Conservation (phyloP, 2,113 vertebrate genomes). For the Lasiurus cinereus region DNA sequence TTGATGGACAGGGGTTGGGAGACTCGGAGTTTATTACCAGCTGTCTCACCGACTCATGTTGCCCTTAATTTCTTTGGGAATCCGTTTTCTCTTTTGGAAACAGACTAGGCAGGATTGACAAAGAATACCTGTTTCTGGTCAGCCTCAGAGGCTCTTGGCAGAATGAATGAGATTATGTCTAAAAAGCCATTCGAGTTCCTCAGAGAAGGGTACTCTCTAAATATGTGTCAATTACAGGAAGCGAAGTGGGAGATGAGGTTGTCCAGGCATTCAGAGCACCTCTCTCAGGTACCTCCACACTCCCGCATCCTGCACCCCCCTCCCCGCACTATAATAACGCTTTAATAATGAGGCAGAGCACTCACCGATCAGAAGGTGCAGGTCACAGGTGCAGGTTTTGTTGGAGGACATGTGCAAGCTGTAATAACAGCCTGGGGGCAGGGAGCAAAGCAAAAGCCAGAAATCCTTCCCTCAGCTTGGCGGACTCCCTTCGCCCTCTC, state of each 20-base stretch:
- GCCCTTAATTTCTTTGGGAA: neutral
- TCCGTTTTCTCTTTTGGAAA: neutral
- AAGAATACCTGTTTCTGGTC: neutral
- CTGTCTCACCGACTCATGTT: fast-evolving
- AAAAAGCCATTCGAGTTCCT: neutral
- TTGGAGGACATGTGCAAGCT: neutral
- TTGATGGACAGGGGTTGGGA: fast-evolving
- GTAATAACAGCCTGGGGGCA: constrained; percentile 48
- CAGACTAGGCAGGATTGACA: neutral
- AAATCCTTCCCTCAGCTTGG: neutral
- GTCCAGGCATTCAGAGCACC: neutral
- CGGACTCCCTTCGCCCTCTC: neutral
- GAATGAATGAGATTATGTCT: constrained; percentile 27
- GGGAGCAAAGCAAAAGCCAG: neutral
- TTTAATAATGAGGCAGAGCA: neutral
- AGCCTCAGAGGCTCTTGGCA: neutral
- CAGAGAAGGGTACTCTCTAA: constrained; percentile 31
- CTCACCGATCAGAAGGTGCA: neutral
- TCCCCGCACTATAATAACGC: neutral
- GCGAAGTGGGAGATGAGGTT: neutral
- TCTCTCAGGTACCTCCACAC: constrained; percentile 1
- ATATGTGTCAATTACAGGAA: neutral
- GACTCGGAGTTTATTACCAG: neutral
- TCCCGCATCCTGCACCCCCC: too few relatives aligned
- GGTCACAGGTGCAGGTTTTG: constrained; percentile 30